Evolutionary conservation across 2,888 invertebrate genomes (phyloP), one percentile per base, ranked within the genome.

Genomic region (Cephus spinipes): DNA sequence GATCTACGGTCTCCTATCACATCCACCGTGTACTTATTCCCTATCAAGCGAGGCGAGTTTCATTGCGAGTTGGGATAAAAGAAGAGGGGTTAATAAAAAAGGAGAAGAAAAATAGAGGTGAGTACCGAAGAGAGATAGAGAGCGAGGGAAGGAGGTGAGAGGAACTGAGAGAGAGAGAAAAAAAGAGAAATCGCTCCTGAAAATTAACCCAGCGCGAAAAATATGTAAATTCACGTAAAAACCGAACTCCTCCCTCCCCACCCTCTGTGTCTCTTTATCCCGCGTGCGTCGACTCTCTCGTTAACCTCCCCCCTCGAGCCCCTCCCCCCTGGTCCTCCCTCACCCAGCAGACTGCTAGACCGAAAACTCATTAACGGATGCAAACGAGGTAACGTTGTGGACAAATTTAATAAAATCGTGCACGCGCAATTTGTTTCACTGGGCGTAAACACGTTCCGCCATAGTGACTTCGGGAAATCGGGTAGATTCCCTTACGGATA

Each of bases 371-470:
- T 90, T 89, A 90, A 89, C 90, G 87, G 90, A 90, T 90, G 89
- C 90, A 91, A 91, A 91, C 89, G 90, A 90, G 89, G 85, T 87
- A 87, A 89, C 89, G 87, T 87, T 87, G 89, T 87, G 89, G 90
- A 90, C 90, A 89, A 90, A 91, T 90, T 90, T 91, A 90, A 90
- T 90, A 89, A 89, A 90, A 90, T 90, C 87, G 87, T 88, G 85
- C 88, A 89, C 89, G 90, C 89, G 86, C 90, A 90, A 91, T 90
- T 91, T 89, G 87, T 88, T 87, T 83, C 84, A 79, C 84, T 83
- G 81, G 85, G 81, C 85, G 86, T 89, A 89, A 89, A 89, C 89
- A 89, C 84, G 81, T 84, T 71, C 31, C 71, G 71, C 32, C 32
- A 31, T 31, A 71, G 33, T 32, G 32, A 33, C 71, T 71, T 71